A percentile compares a stretch with the other conserved stretches of the same genome.
phyloP scores from a whole-genome alignment of 2,113 vertebrate species.

The Harpagus bidentatus region DNA sequence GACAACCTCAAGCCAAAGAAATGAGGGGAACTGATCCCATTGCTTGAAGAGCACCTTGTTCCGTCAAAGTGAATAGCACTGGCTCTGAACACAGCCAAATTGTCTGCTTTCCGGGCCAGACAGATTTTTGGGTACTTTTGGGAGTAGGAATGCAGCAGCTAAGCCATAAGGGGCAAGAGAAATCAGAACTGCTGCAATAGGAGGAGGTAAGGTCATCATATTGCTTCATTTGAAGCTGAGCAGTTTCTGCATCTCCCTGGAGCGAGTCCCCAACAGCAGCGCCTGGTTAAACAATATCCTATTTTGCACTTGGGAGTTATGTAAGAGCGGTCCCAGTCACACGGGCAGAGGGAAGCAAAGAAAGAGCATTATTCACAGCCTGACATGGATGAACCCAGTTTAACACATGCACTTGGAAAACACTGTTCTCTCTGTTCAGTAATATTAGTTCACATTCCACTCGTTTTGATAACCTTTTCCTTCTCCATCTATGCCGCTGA shows the following conservation, averaged over 20 bases:
- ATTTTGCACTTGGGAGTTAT: conserved; percentile 63
- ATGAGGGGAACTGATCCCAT: neutral
- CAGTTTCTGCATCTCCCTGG: neutral
- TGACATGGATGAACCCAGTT: conserved; percentile 43
- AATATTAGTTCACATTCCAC: conserved; percentile 70
- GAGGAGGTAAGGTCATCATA: neutral
- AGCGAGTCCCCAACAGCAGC: neutral
- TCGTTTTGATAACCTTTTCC: conserved; percentile 75
- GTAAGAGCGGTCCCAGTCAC: conserved; percentile 64
- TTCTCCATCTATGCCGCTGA: neutral
- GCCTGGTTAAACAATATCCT: conserved; percentile 52
- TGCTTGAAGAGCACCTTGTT: neutral
- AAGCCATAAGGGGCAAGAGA: neutral
- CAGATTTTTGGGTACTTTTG: neutral
- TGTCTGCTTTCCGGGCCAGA: neutral
- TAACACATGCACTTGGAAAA: conserved; percentile 63
- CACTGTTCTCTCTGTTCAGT: conserved; percentile 72
- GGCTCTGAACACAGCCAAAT: neutral
- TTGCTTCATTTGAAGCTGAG: neutral
- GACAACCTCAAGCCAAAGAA: neutral
- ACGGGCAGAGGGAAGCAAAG: conserved; percentile 30
- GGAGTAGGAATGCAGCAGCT: neutral
- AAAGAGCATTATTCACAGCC: conserved; percentile 70
- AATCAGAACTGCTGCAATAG: neutral
- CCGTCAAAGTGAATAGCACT: neutral